Evolutionary conservation across 2,113 vertebrate species (phyloP).

Genomic region (Proteles cristata): DNA sequence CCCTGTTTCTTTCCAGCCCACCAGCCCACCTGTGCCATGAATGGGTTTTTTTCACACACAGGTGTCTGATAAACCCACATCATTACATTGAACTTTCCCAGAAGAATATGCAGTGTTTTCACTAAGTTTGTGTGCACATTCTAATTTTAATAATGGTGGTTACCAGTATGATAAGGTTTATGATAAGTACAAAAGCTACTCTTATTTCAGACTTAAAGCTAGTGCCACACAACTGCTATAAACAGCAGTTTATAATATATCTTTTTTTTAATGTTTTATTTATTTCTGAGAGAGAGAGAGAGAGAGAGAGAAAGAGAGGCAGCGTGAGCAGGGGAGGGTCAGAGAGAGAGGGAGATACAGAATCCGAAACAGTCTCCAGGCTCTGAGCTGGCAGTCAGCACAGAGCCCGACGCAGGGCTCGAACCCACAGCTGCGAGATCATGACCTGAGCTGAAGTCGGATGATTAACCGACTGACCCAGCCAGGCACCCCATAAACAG

Average conservation of each 20-base stretch:
- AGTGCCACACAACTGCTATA: background rate
- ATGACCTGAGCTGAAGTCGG: no score
- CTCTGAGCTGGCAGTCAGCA: no score
- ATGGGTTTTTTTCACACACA: background rate
- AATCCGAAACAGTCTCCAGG: no score
- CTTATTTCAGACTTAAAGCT: background rate
- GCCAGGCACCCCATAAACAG: background rate
- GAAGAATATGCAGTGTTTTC: background rate
- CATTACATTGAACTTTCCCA: background rate
- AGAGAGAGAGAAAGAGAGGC: no score
- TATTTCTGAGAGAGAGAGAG: no score
- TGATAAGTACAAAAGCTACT: background rate
- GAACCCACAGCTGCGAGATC: no score
- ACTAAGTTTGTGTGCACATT: background rate
- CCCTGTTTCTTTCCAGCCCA: background rate
- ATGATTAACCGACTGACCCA: no score
- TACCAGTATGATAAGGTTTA: background rate
- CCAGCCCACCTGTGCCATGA: background rate
- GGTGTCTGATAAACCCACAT: background rate
- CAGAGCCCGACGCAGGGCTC: no score
- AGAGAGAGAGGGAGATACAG: no score
- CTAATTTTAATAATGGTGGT: background rate
- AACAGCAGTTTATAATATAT: background rate
- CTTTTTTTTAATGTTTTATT: no score
- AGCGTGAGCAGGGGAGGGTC: no score